Base-by-base conservation (phyloP, 2,888 invertebrate genomes). In the Cantharis rustica region DNA sequence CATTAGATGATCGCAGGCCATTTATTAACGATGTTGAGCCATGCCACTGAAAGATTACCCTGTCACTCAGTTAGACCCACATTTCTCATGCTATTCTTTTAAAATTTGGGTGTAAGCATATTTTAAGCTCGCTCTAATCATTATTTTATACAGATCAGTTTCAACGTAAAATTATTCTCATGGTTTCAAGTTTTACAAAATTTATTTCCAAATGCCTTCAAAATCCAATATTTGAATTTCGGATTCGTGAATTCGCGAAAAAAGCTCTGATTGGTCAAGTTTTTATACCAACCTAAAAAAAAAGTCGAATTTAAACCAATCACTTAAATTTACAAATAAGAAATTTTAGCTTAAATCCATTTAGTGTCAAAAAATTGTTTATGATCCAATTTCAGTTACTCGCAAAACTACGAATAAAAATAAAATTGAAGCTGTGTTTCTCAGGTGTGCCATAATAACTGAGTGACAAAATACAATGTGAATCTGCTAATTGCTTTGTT, bases 41-140 rank as follows among this genome's bases (percentile, higher is more conserved):
- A 84, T 86, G 87, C 87, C 87, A 87, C 84, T 86, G 85, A 87
- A 86, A 85, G 87, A 87, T 88, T 88, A 88, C 84, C 68, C 86
- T 86, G 87, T 87, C 87, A 86, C 83, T 86, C 87, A 86, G 85
- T 85, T 84, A 82, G 82, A 84, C 83, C 84, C 83, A 84, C 84
- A 84, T 85, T 84, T 85, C 85, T 85, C 84, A 85, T 78, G 66
- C 72, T 31, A 77, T 75, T 75, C 75, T 77, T 77, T 77, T 73
- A 61, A 17, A 47, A 47, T 9, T 47, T 47, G n/a, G 47, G 47
- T 47, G 7, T 47, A 47, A 47, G 47, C 47, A 47, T 47, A 47
- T 47, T 47, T 47, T 47, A 47, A 47, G 47, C 47, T n/a, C 7
- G 47, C 47, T 47, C n/a, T 47, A 47, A 47, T 47, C 47, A 47